phyloP scores from a whole-genome alignment of 2,797 vertebrate species.

The Astyanax mexicanus region DNA sequence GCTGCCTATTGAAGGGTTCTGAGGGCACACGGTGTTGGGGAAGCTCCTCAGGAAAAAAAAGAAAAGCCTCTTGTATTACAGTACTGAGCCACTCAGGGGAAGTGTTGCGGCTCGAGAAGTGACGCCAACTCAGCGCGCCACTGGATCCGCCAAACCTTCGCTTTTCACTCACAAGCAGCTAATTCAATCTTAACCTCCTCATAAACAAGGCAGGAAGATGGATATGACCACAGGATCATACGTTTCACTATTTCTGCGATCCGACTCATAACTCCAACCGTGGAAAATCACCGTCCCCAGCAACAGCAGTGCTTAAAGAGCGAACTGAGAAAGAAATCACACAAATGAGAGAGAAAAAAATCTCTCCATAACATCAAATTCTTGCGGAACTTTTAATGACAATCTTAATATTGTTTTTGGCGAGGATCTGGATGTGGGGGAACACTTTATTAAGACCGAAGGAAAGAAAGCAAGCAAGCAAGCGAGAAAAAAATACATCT shows the following conservation, averaged over 20 bases:
- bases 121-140: constrained; percentile 18
- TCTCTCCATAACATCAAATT: constrained; percentile 56
- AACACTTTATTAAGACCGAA: constrained; percentile 57
- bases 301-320: constrained; percentile 32
- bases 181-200: constrained; percentile 38
- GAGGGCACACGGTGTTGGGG: background rate
- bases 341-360: constrained; percentile 38
- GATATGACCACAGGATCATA: constrained; percentile 39
- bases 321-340: constrained; percentile 4
- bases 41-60: background rate
- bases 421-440: constrained; percentile 29
- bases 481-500: constrained; percentile 38
- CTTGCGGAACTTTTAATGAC: constrained; percentile 58
- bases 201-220: constrained; percentile 36
- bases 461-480: constrained; percentile 38
- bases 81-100: background rate
- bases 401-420: constrained; percentile 62
- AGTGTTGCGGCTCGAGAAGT: constrained; percentile 8
- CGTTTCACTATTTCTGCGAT: constrained; percentile 42
- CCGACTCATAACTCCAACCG: constrained; percentile 37
- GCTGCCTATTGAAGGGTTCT: constrained; percentile 44
- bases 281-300: constrained; percentile 50
- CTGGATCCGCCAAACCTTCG: background rate
- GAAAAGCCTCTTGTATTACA: constrained; percentile 9
- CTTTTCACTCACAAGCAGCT: constrained; percentile 20